phyloP scores from a whole-genome alignment of 2,797 vertebrate species.

The Chelonia mydas region DNA sequence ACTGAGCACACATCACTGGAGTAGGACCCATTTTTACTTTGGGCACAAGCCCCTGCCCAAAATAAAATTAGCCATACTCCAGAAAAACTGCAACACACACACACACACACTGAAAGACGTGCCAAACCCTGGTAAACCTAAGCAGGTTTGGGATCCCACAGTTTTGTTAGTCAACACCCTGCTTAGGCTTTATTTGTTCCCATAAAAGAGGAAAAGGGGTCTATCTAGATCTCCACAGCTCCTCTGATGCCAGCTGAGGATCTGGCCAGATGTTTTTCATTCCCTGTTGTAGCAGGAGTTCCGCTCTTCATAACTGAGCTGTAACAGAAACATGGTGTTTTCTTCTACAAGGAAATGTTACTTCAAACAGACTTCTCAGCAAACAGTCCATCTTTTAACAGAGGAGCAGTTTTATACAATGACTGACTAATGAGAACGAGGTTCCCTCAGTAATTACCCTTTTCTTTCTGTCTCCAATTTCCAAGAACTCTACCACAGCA shows the following conservation, averaged over 20 bases:
- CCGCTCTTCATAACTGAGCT: not conserved
- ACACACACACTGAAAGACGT: not conserved
- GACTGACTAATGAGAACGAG: slow-evolving; percentile 24
- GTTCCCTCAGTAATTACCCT: slow-evolving; percentile 30
- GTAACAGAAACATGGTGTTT: not conserved
- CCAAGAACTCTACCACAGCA: slow-evolving; percentile 32
- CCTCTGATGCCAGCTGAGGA: rapidly evolving
- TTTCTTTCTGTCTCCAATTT: slow-evolving; percentile 10
- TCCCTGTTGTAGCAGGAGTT: not conserved
- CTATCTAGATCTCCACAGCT: not conserved
- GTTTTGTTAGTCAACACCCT: not conserved
- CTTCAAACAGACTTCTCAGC: slow-evolving; percentile 1
- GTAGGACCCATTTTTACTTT: too few relatives aligned
- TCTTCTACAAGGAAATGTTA: not conserved
- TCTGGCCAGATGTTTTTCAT: not conserved
- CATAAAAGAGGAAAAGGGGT: not conserved
- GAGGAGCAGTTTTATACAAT: slow-evolving; percentile 2
- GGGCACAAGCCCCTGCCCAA: not conserved
- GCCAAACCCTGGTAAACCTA: not conserved
- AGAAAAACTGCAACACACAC: not conserved
- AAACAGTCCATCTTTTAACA: not conserved
- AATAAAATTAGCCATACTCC: not conserved
- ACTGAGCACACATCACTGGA: not conserved
- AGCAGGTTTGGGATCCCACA: not conserved
- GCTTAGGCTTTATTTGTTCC: not conserved